Evolutionary conservation across 2,888 invertebrate species (phyloP).

Genomic region (Chaetogeoica ovagalla): DNA sequence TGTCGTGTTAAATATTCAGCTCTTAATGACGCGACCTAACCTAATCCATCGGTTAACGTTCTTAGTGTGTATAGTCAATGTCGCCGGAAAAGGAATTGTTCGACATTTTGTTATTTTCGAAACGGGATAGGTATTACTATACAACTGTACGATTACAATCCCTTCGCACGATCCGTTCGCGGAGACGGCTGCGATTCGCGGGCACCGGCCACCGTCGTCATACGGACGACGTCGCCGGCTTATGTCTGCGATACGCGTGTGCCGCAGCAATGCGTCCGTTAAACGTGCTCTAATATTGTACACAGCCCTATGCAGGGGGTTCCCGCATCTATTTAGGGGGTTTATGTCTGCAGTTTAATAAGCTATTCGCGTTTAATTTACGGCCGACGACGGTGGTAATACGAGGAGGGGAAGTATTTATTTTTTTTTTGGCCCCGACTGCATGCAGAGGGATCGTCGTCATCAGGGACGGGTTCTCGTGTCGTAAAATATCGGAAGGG

Average conservation of each 20-base stretch:
- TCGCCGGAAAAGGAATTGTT: too few species aligned
- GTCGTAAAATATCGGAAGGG: too few species aligned
- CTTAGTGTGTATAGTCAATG: too few species aligned
- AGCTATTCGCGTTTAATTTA: slow-evolving; percentile 52
- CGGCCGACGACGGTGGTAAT: slow-evolving; percentile 48
- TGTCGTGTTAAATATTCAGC: too few species aligned
- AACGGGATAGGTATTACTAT: neutral
- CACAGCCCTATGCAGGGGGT: neutral
- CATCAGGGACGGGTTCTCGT: too few species aligned
- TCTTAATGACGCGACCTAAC: too few species aligned
- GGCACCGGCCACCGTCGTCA: neutral
- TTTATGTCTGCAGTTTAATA: slow-evolving; percentile 41
- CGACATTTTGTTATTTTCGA: neutral
- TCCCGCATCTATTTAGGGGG: neutral
- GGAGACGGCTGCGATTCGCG: slow-evolving; percentile 20
- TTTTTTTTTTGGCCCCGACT: too few species aligned
- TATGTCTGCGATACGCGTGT: neutral
- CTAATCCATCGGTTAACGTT: too few species aligned
- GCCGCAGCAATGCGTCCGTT: neutral
- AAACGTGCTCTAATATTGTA: slow-evolving; percentile 1
- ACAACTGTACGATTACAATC: too few species aligned
- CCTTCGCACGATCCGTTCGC: neutral
- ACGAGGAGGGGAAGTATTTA: neutral
- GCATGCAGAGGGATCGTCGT: neutral
- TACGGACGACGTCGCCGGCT: slow-evolving; percentile 41